A percentile compares a stretch with the other conserved stretches of the same genome.
Evolutionary conservation across 1,140 invertebrate genomes (phyloP).

Genomic region (Bombyx mori): ASM3026992v2 NC_085118.1:9229501-9230000

Average conservation of each 20-base stretch:
- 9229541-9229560: conserved; percentile 47
- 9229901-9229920: conserved; percentile 20
- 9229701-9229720: conserved; percentile 58
- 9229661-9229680: conserved; percentile 18
- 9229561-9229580: conserved; percentile 43
- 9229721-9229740: conserved; percentile 69
- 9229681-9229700: conserved; percentile 71
- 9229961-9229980: conserved; percentile 7
- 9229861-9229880: conserved; percentile 68
- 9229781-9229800: conserved; percentile 5
- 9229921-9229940: not conserved
- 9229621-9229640: too few relatives aligned
- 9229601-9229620: too few relatives aligned
- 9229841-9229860: conserved; percentile 24
- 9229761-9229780: conserved; percentile 33
- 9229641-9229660: too few relatives aligned
- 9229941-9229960: not conserved
- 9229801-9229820: not conserved
- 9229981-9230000: too few relatives aligned
- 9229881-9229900: conserved; percentile 58
- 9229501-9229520: conserved; percentile 41
- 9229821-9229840: conserved; percentile 8
- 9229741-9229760: conserved; percentile 19
- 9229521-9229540: conserved; percentile 51
- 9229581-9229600: conserved; percentile 12